Conservation (phyloP, 2,113 vertebrate genomes). For the Lycocorax pyrrhopterus region DNA sequence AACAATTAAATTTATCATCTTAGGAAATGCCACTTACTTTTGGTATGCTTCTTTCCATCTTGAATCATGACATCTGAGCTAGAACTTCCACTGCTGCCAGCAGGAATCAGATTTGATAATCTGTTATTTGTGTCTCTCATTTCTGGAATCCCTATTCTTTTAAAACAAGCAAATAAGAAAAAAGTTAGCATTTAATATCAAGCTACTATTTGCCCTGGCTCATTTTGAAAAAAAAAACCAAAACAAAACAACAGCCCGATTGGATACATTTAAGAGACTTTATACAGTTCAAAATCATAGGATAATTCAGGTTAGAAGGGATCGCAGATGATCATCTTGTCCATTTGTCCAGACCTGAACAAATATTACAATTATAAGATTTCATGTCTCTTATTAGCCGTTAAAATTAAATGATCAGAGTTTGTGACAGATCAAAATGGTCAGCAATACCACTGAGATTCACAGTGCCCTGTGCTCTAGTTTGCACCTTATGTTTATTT, state of each 20-base stretch:
- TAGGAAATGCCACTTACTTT: constrained; percentile 71
- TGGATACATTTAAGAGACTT: background rate
- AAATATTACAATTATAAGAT: background rate
- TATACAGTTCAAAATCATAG: background rate
- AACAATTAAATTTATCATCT: background rate
- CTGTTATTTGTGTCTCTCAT: constrained; percentile 24
- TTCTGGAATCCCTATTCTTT: constrained; percentile 61
- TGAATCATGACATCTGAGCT: constrained; percentile 12
- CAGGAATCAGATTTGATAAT: background rate
- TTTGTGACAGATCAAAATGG: background rate
- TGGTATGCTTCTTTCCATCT: constrained; percentile 66
- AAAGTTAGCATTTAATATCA: background rate
- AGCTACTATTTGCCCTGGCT: background rate
- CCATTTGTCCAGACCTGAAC: background rate
- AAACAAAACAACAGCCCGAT: background rate
- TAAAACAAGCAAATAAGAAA: background rate
- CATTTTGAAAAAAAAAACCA: background rate
- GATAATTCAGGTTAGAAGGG: background rate
- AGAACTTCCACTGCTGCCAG: background rate
- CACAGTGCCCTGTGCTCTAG: background rate
- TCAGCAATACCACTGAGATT: background rate
- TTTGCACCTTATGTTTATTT: background rate
- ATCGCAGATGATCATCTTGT: background rate
- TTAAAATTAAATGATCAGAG: background rate
- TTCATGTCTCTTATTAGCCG: background rate